These are phyloP conservation scores for Chionis minor DNA, from an alignment of 2,113 vertebrate species.

Conservation along the genomic window DNA sequence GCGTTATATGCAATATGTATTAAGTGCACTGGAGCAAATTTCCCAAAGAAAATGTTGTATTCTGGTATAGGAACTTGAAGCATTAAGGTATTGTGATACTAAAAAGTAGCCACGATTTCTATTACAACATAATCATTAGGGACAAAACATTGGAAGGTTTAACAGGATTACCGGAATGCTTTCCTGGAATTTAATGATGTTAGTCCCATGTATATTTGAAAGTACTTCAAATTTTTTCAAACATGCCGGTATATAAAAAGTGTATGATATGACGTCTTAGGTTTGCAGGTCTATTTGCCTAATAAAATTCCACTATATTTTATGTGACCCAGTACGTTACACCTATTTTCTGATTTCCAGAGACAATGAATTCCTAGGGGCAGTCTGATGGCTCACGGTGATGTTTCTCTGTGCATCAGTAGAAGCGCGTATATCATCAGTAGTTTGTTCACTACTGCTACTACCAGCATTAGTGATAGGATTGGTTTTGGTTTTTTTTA, in stretches of 20 bases:
- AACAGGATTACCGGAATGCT: not conserved
- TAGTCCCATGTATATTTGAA: not conserved
- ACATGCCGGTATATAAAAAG: not conserved
- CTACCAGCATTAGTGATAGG: not conserved
- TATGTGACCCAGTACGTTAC: not conserved
- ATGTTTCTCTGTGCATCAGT: not conserved
- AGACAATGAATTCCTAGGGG: not conserved
- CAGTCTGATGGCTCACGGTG: not conserved
- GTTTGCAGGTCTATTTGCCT: not conserved
- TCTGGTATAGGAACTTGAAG: not conserved
- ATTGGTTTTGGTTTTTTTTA: not conserved
- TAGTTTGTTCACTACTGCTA: not conserved
- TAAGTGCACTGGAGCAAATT: not conserved
- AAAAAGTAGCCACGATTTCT: not conserved
- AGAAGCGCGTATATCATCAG: not conserved
- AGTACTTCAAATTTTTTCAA: not conserved
- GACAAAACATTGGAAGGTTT: not conserved
- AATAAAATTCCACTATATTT: not conserved
- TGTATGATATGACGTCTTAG: not conserved
- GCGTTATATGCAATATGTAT: not conserved
- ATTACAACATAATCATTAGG: not conserved
- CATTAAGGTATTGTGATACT: not conserved
- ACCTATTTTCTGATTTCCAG: not conserved
- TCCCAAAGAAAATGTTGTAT: not conserved
- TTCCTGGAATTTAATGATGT: not conserved